Evolutionary conservation across 2,888 invertebrate species (phyloP).

Genomic region (Athripsodes cinereus): DNA sequence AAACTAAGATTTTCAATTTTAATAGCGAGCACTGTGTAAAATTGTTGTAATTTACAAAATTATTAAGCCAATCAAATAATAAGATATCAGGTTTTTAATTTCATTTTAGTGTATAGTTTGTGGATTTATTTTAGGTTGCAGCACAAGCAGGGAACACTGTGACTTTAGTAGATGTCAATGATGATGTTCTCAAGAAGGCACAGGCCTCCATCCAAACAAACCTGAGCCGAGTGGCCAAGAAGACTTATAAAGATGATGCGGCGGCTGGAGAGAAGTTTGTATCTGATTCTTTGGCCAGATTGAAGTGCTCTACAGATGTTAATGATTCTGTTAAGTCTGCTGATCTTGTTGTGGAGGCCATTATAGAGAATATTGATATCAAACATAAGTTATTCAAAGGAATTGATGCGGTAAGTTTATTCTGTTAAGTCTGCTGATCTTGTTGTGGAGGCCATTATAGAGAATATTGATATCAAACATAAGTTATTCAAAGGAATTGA

Average conservation of each 20-base stretch:
- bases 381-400: conserved; percentile 71
- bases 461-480: conserved; percentile 72
- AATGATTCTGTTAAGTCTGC: conserved; percentile 55
- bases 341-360: conserved; percentile 80
- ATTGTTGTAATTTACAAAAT: too few relatives aligned
- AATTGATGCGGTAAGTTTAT: conserved; percentile 55
- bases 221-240: conserved; percentile 72
- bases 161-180: conserved; percentile 70
- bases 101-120: too few relatives aligned
- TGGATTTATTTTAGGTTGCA: conserved; percentile 62
- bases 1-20: too few relatives aligned
- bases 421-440: conserved; percentile 51
- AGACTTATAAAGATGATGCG: conserved; percentile 62
- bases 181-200: conserved; percentile 66
- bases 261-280: conserved; percentile 63
- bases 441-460: conserved; percentile 82
- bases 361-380: conserved; percentile 73
- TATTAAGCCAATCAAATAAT: too few relatives aligned
- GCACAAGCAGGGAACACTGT: conserved; percentile 81
- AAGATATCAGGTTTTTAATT: too few relatives aligned
- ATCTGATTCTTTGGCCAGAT: conserved; percentile 51
- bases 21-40: too few relatives aligned
- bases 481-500: conserved; percentile 70
- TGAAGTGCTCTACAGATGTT: conserved; percentile 58
- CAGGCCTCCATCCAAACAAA: conserved; percentile 62